Percentiles rank a stretch among this genome's conserved stretches.
These are phyloP conservation scores for Chaenocephalus aceratus DNA, from an alignment of 2,113 vertebrate species.

Conservation along the genomic window DNA sequence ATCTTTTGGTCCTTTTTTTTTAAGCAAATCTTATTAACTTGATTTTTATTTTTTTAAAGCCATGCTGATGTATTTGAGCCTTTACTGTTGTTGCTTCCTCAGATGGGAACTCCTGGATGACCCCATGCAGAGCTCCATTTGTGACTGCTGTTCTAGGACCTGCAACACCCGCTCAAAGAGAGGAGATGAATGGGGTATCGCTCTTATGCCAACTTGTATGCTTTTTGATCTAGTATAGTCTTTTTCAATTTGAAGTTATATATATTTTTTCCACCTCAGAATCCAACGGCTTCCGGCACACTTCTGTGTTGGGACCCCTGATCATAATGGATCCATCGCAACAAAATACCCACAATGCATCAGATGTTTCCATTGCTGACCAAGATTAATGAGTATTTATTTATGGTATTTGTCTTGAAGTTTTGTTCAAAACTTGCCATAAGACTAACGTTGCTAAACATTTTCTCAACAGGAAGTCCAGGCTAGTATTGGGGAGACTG, in stretches of 20 bases:
- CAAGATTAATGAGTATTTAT: not conserved
- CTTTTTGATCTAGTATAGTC: not conserved
- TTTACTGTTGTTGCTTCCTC: not conserved
- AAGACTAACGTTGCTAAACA: not conserved
- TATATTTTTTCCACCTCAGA: slow-evolving; percentile 24
- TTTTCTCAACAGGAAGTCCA: not conserved
- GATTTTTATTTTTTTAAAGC: not conserved
- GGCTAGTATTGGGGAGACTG: not conserved
- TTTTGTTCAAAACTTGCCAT: not conserved
- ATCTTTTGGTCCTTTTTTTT: too few relatives aligned
- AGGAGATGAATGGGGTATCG: slow-evolving; percentile 45
- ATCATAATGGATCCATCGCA: slow-evolving; percentile 50
- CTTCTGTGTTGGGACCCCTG: slow-evolving; percentile 78
- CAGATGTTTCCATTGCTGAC: not conserved
- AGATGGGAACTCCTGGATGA: slow-evolving; percentile 83
- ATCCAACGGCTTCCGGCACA: slow-evolving; percentile 30
- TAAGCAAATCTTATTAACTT: not conserved
- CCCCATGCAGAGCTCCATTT: slow-evolving; percentile 66
- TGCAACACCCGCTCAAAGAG: slow-evolving; percentile 62
- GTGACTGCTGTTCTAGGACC: slow-evolving; percentile 75
- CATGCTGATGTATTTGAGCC: not conserved
- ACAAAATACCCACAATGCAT: not conserved
- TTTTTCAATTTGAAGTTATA: not conserved
- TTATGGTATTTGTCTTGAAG: not conserved
- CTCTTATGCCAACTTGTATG: accelerated